Base-by-base conservation (phyloP, 2,113 vertebrate species). In the Seriola dumerili region DNA sequence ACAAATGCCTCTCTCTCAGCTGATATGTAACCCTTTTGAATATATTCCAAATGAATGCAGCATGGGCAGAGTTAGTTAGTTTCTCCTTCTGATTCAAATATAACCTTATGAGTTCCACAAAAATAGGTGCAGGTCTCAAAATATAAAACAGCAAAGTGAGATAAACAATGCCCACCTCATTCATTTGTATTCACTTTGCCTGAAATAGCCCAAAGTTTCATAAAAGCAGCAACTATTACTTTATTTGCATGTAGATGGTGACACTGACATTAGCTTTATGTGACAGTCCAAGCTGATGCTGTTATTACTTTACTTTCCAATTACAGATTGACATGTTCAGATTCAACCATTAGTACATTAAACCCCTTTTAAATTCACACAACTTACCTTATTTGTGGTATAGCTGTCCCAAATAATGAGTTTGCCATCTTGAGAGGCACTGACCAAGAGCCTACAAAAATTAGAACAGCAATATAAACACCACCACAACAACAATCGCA, bases 361-460 rank as follows among this genome's bases (percentile, higher is more conserved):
- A 58, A 44, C 1, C 2, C 12, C 46, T 19, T 65, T 3, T 25
- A 29, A 21, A 61, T 34, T 70, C 4, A 48, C 21, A 29, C 3
- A 0, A 48, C 92, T 92, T 89, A 98, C 98, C 97, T 99, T 99
- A 94, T 99, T 99, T 94, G 98, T 99, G 95, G 98, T 99, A 93
- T 99, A 99, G 95, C 98, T 99, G 93, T 99, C 98, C 98, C 98
- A 99, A 89, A 99, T 99, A 91, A 99, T 99, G 71, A 99, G 97
- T 89, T 99, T 99, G 48, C 98, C 98, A 95, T 99, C 98, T 96
- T 99, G 98, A 81, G 98, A 99, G 93, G 98, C 98, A 87, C 98
- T 99, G 94, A 99, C 98, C 86, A 99, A 94, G 88, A 99, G 98
- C 96, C 98, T 99, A 72, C 0, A 89, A 50, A 85, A 80, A 77